phyloP scores from a whole-genome alignment of 2,113 vertebrate genomes.

The Fukomys damarensis region DNA sequence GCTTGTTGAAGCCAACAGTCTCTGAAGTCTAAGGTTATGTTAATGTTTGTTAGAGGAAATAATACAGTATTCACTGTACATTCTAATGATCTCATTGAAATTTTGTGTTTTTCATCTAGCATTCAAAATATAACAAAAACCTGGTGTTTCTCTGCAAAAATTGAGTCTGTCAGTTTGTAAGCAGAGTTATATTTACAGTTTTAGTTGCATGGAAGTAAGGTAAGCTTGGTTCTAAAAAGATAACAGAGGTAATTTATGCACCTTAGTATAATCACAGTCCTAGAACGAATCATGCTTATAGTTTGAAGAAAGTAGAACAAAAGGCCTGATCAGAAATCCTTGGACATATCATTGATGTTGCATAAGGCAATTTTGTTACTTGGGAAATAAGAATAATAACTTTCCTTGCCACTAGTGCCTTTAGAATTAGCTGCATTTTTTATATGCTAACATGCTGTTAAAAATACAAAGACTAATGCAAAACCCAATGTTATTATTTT shows the following conservation, averaged over 20 bases:
- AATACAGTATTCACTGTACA: neutral
- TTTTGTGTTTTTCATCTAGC: neutral
- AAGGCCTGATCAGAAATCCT: neutral
- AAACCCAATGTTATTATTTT: neutral
- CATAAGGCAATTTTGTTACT: neutral
- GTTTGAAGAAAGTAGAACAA: neutral
- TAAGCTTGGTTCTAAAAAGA: neutral
- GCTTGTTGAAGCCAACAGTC: neutral
- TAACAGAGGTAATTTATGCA: neutral
- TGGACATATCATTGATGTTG: neutral
- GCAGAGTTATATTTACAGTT: neutral
- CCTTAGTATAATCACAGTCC: neutral
- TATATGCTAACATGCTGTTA: neutral
- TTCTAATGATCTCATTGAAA: neutral
- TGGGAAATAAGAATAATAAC: constrained; percentile 12
- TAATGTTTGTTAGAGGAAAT: neutral
- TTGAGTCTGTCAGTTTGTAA: neutral
- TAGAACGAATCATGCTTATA: neutral
- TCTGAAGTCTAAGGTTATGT: neutral
- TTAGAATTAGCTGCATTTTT: neutral
- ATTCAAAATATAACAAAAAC: neutral
- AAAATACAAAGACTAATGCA: neutral
- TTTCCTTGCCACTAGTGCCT: neutral
- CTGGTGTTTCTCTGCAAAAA: neutral
- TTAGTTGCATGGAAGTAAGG: neutral